These are phyloP conservation scores for Agriopis marginaria DNA, from an alignment of 2,888 invertebrate species.

Conservation along the genomic window DNA sequence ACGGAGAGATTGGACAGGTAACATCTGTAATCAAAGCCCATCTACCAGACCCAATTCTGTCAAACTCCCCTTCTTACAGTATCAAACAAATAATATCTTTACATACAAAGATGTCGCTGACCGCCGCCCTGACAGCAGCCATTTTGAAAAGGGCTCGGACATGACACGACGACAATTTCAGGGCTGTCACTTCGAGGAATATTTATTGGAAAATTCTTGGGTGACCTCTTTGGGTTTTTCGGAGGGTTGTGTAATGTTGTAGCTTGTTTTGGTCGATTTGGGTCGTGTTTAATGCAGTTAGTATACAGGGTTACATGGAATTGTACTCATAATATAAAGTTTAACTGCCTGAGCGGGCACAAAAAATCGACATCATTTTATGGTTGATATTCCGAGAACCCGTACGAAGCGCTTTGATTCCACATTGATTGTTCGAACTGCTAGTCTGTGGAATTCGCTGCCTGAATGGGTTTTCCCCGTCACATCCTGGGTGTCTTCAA, in stretches of 20 bases:
- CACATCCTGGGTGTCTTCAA: no score
- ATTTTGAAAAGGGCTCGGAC: slow-evolving; percentile 83
- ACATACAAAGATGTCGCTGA: slow-evolving; percentile 72
- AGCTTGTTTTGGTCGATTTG: neutral
- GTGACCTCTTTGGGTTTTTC: slow-evolving; percentile 36
- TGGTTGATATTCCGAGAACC: no score
- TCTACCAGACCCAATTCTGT: slow-evolving; percentile 29
- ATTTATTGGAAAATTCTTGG: slow-evolving; percentile 68
- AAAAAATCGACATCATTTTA: no score
- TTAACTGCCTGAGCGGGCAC: no score
- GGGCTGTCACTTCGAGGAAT: slow-evolving; percentile 72
- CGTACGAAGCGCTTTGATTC: no score
- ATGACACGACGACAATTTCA: slow-evolving; percentile 65
- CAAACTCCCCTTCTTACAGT: slow-evolving; percentile 52
- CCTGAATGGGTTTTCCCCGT: no score
- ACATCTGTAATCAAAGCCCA: slow-evolving; percentile 24
- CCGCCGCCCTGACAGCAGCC: slow-evolving; percentile 72
- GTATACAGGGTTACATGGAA: no score
- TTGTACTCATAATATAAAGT: no score
- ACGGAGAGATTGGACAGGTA: neutral
- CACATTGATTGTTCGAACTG: no score
- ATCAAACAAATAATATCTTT: slow-evolving; percentile 75
- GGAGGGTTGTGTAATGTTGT: slow-evolving; percentile 19
- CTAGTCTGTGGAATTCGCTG: no score
- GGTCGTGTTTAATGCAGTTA: no score